A percentile compares a stretch with the other conserved stretches of the same genome.
Evolutionary conservation across 2,888 invertebrate genomes (phyloP).

Genomic region (Drepanosiphum platanoidis): DNA sequence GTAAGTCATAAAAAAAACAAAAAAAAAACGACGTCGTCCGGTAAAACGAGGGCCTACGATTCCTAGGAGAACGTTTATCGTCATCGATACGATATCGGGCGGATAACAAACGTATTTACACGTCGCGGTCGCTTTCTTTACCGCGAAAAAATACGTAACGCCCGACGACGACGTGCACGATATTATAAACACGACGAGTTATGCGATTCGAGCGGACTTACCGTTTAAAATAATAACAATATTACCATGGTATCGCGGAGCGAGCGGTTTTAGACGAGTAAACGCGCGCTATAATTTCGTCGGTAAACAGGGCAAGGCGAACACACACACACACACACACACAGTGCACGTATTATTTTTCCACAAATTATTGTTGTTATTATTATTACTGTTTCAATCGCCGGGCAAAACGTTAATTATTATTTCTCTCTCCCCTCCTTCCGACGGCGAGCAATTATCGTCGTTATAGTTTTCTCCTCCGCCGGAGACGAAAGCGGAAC

Average conservation of each 20-base stretch:
- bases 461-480: not conserved
- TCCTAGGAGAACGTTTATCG: too few species aligned
- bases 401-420: not conserved
- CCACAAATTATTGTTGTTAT: not conserved
- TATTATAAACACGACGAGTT: not conserved
- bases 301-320: conserved; percentile 43
- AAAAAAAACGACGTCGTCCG: too few species aligned
- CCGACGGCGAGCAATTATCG: too few species aligned
- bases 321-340: too few species aligned
- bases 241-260: too few species aligned
- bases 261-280: conserved; percentile 8
- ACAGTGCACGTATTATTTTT: not conserved
- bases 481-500: conserved; percentile 3
- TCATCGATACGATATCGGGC: too few species aligned
- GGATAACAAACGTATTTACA: not conserved
- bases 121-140: not conserved
- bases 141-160: not conserved
- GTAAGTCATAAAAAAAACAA: too few species aligned
- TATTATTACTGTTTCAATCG: too few species aligned
- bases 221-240: not conserved
- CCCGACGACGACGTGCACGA: conserved; percentile 6
- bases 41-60: too few species aligned
- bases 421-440: too few species aligned
- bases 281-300: conserved; percentile 28
- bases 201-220: not conserved